Conservation (phyloP, 2,113 vertebrate species). For the Scolopax mira region DNA sequence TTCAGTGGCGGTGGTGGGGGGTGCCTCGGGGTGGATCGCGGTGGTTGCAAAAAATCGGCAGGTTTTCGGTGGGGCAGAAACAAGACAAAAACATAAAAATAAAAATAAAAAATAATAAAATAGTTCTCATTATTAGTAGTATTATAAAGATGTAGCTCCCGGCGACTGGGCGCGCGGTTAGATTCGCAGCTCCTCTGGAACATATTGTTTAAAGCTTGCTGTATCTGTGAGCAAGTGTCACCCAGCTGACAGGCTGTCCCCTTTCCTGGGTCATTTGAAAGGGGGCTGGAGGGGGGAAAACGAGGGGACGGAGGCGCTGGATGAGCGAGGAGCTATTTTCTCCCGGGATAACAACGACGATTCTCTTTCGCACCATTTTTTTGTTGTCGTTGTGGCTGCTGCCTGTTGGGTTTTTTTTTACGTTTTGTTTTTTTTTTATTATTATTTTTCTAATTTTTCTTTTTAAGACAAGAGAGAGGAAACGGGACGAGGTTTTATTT, state of each 20-base stretch:
- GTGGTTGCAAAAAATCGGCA: neutral
- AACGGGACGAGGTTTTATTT: neutral
- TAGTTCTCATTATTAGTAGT: neutral
- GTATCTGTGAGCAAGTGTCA: conserved; percentile 38
- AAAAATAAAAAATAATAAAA: accelerated
- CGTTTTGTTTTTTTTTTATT: neutral
- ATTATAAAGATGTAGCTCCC: conserved; percentile 11
- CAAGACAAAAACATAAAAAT: neutral
- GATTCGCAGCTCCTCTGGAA: conserved; percentile 18
- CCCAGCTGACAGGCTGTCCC: conserved; percentile 29
- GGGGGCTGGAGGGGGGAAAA: neutral
- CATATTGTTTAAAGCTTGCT: conserved; percentile 4
- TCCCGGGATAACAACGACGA: neutral
- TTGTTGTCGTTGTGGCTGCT: neutral
- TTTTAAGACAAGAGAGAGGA: neutral
- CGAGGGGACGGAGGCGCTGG: neutral
- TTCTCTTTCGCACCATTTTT: neutral
- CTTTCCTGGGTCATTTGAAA: neutral
- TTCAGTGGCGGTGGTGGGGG: neutral
- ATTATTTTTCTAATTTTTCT: neutral
- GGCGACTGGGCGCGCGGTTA: accelerated
- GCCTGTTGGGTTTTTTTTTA: neutral
- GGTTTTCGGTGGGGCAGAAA: neutral
- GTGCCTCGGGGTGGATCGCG: neutral
- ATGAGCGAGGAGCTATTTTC: neutral